Evolutionary conservation across 2,888 invertebrate genomes (phyloP).

Genomic region (Boloria euphrosyne): DNA sequence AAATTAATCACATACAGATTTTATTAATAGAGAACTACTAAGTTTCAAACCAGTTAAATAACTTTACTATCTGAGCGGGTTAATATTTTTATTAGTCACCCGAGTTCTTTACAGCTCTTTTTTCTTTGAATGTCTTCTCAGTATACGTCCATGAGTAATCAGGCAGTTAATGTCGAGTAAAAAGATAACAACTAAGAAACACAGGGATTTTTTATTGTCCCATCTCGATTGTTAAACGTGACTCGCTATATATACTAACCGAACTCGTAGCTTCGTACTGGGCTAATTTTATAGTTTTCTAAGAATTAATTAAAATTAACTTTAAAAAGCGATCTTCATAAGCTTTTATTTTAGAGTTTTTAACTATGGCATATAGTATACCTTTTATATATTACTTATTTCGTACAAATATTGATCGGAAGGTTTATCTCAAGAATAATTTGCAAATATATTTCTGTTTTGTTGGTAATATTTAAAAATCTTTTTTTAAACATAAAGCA

Average conservation of each 20-base stretch:
- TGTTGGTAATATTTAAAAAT: no score
- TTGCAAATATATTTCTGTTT: no score
- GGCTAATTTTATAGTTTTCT: slow-evolving; percentile 1
- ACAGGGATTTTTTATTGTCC: slow-evolving; percentile 18
- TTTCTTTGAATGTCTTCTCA: slow-evolving; percentile 21
- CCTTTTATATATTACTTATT: no score
- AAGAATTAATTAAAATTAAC: slow-evolving; percentile 6
- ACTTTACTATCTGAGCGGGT: slow-evolving; percentile 4
- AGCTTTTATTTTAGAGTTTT: no score
- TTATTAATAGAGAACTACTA: no score
- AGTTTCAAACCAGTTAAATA: slow-evolving; percentile 2
- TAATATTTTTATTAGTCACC: slow-evolving; percentile 14
- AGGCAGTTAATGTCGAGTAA: slow-evolving; percentile 25
- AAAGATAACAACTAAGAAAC: slow-evolving; percentile 16
- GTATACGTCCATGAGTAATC: slow-evolving; percentile 26
- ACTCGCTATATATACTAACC: background rate
- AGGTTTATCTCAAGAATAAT: no score
- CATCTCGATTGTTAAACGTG: slow-evolving; percentile 17
- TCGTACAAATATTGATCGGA: no score
- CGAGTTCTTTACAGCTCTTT: slow-evolving; percentile 7
- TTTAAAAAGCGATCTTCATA: background rate
- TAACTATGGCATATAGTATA: no score
- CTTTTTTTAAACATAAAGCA: no score
- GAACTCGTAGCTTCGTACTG: background rate
- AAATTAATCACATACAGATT: no score